Conservation (phyloP, 2,797 vertebrate species). For the Channallabes apus region DNA sequence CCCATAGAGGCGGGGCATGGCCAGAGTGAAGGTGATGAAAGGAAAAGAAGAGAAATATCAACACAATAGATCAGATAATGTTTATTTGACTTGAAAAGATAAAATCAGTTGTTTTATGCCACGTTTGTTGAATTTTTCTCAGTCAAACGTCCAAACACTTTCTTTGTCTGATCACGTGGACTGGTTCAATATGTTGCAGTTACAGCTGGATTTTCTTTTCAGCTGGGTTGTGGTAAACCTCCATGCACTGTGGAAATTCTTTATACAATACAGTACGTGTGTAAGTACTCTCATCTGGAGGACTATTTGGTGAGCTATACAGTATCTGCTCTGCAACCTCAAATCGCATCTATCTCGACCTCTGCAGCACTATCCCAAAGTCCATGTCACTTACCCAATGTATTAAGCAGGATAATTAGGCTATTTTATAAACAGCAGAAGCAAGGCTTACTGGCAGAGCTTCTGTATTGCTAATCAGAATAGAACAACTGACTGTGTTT, state of each 20-base stretch:
- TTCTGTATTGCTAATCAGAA: constrained; percentile 32
- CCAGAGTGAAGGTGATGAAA: not conserved
- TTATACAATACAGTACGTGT: no score
- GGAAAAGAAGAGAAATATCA: not conserved
- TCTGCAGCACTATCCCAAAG: constrained; percentile 29
- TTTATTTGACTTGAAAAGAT: not conserved
- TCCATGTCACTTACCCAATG: constrained; percentile 38
- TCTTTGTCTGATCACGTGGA: not conserved
- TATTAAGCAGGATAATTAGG: constrained; percentile 47
- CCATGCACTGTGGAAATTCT: not conserved
- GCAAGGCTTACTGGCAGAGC: constrained; percentile 39
- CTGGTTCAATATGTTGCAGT: not conserved
- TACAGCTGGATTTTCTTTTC: not conserved
- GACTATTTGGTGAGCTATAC: not conserved
- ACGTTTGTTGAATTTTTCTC: not conserved
- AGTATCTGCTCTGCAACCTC: not conserved
- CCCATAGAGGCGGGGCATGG: not conserved
- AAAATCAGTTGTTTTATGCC: not conserved
- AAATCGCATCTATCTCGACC: constrained; percentile 38
- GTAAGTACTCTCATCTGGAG: not conserved
- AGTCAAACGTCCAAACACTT: not conserved
- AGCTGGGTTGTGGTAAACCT: not conserved
- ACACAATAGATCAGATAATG: no score
- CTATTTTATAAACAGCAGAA: constrained; percentile 38
- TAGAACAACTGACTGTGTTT: constrained; percentile 5